Evolutionary conservation across 2,797 vertebrate species (phyloP).

Genomic region (Antrozous pallidus): DNA sequence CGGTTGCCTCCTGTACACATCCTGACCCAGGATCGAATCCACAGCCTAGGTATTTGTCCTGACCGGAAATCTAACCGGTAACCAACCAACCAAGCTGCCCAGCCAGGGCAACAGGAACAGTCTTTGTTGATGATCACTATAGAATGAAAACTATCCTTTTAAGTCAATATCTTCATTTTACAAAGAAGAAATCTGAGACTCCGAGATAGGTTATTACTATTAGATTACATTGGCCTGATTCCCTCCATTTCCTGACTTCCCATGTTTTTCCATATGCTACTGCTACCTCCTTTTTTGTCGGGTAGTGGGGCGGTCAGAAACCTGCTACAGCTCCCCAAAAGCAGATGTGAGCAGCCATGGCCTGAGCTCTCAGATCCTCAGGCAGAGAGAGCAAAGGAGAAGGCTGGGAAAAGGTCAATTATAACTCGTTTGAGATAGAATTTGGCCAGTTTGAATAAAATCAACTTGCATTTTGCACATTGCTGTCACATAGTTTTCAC

Average conservation of each 20-base stretch:
- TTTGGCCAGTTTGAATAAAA: background rate
- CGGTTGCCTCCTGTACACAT: background rate
- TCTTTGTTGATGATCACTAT: background rate
- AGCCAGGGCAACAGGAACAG: background rate
- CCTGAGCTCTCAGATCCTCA: background rate
- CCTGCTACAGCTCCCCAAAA: background rate
- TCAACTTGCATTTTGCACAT: background rate
- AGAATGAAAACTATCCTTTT: background rate
- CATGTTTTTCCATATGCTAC: background rate
- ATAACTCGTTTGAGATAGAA: background rate
- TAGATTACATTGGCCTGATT: background rate
- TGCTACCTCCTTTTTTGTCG: background rate
- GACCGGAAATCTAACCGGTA: background rate
- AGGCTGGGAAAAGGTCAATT: background rate
- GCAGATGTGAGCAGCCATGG: background rate
- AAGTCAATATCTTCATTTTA: background rate
- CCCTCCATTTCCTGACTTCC: background rate
- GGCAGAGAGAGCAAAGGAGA: background rate
- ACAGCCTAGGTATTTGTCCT: background rate
- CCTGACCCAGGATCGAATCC: background rate
- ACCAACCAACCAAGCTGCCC: background rate
- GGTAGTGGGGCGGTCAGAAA: background rate
- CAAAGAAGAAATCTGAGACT: background rate
- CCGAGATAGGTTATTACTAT: background rate
- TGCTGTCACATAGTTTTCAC: constrained; percentile 8